These are phyloP conservation scores for Aplodontia rufa DNA, from an alignment of 2,113 vertebrate genomes.

Conservation along the genomic window DNA sequence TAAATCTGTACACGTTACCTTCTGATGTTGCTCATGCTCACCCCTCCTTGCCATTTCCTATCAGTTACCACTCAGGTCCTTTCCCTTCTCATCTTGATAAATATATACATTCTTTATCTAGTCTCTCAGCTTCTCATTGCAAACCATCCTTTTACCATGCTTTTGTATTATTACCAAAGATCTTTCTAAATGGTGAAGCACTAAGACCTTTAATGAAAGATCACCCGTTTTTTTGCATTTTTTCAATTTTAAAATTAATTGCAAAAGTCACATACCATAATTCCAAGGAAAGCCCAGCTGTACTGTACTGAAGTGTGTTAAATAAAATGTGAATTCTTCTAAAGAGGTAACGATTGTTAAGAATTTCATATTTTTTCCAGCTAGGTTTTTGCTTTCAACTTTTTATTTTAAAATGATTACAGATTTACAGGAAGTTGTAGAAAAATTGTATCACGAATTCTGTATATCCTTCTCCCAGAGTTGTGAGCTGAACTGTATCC, in stretches of 20 bases:
- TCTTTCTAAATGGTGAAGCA: background rate
- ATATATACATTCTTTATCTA: background rate
- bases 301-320: background rate
- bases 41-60: background rate
- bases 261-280: background rate
- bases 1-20: background rate
- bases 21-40: background rate
- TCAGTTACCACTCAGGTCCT: background rate
- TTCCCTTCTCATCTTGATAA: background rate
- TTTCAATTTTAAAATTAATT: background rate
- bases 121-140: background rate
- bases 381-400: background rate
- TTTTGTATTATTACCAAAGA: background rate
- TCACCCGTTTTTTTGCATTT: too few relatives aligned
- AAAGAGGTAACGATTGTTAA: background rate
- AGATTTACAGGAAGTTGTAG: background rate
- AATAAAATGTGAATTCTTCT: background rate
- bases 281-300: background rate
- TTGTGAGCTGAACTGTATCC: background rate
- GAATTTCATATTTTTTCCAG: background rate
- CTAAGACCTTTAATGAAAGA: background rate
- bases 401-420: background rate
- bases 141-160: background rate
- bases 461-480: background rate
- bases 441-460: background rate